These are phyloP conservation scores for Hemiprocne comata DNA, from an alignment of 2,113 vertebrate species.

Conservation along the genomic window DNA sequence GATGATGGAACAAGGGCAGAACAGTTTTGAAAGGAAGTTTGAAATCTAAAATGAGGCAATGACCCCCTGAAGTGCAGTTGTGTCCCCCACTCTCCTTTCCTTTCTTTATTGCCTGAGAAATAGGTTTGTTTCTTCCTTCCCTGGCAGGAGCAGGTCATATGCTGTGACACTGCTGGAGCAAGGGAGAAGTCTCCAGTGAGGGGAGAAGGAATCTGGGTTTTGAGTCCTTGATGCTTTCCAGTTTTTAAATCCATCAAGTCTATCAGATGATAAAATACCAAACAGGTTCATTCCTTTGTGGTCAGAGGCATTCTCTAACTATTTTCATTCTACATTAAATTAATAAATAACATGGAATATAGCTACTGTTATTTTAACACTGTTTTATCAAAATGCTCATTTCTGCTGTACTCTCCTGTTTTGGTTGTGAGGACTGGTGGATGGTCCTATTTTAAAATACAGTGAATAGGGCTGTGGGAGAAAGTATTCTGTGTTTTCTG, in stretches of 20 bases:
- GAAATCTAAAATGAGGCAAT: neutral
- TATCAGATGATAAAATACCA: neutral
- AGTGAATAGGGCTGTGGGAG: neutral
- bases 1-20: neutral
- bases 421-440: neutral
- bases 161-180: neutral
- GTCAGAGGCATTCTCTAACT: neutral
- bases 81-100: neutral
- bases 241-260: neutral
- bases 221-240: neutral
- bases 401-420: neutral
- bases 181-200: neutral
- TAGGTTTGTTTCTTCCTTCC: neutral
- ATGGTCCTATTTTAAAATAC: neutral
- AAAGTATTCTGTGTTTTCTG: neutral
- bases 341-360: neutral
- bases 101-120: neutral
- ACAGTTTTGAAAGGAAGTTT: neutral
- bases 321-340: neutral
- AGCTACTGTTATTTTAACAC: neutral
- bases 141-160: neutral
- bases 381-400: neutral
- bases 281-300: neutral
- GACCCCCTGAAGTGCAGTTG: neutral
- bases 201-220: neutral